A percentile compares a stretch with the other conserved stretches of the same genome.
Evolutionary conservation across 2,888 invertebrate genomes (phyloP).

Genomic region (Camponotus fellah): DNA sequence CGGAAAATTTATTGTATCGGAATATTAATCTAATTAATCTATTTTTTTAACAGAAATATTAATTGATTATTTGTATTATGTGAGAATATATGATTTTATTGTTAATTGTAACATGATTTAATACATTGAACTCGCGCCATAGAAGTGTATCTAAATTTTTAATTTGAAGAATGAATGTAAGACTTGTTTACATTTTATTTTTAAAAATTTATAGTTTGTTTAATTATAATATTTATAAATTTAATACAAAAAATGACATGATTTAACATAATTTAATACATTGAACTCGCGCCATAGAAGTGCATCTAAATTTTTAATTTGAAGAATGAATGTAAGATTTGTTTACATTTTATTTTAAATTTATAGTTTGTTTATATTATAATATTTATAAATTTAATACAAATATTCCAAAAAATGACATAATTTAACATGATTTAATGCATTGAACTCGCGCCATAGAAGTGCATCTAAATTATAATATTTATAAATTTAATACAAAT

Average conservation of each 20-base stretch:
- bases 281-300: not conserved
- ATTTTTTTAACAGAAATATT: not conserved
- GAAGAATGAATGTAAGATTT: not conserved
- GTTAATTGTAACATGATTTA: not conserved
- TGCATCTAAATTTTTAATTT: not conserved
- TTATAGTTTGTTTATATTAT: not conserved
- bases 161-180: not conserved
- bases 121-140: not conserved
- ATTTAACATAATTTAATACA: not conserved
- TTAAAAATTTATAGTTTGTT: not conserved
- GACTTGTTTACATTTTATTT: not conserved
- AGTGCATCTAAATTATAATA: not conserved
- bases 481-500: not conserved
- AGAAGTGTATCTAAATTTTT: not conserved
- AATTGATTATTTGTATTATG: not conserved
- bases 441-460: not conserved
- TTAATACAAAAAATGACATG: too few relatives aligned
- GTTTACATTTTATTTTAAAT: not conserved
- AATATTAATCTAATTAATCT: not conserved
- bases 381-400: not conserved
- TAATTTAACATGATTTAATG: not conserved
- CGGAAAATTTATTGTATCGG: not conserved
- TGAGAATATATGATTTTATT: not conserved
- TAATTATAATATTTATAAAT: not conserved
- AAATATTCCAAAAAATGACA: not conserved